Evolutionary conservation across 2,113 vertebrate species (phyloP), one percentile per base, ranked within the genome.

Genomic region (Eonycteris spelaea): DNA sequence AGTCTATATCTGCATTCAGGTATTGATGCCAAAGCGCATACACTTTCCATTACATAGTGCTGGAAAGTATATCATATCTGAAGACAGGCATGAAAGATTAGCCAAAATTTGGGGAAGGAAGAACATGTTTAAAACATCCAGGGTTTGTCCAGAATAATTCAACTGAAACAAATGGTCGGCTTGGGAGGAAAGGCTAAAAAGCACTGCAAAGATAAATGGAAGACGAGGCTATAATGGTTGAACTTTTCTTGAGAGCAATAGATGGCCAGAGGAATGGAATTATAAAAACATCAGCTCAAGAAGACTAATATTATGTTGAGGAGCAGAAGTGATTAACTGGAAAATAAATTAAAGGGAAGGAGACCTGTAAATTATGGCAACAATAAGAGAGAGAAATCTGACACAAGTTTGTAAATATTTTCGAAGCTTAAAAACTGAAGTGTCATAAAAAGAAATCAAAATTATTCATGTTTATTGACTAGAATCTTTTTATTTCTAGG

Each of bases 381-480:
- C 26, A 86, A 48, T 45, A 82, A 77, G 16, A 51, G 15, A n/a
- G n/a, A 73, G 70, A 63, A 71, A 4, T 21, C 3, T 67, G 40
- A 89, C 63, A 96, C 55, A 95, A 86, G 10, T 71, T 30, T 95
- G 38, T 13, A 90, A 30, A 75, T 28, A 61, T 86, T 55, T 51
- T 61, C n/a, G 97, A 71, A 94, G 85, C 82, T 91, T 82, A 90
- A 94, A 55, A 91, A 38, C 14, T 55, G 68, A 86, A 40, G 74
- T 94, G 61, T 65, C 80, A 38, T 73, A n/a, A 86, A 93, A 77
- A 95, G 75, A 87, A 94, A 19, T n/a, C 28, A 1, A 57, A 71
- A 15, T 45, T 51, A 43, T 86, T 82, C 79, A 95, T 97, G 90
- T 95, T 94, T 75, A 21, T 96, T 94, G 35, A 93, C 82, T 96